A percentile compares a stretch with the other conserved stretches of the same genome.
Conservation (phyloP, 37 sponge, comb jelly and placozoan species). For the Hormiphora californensis region DNA sequence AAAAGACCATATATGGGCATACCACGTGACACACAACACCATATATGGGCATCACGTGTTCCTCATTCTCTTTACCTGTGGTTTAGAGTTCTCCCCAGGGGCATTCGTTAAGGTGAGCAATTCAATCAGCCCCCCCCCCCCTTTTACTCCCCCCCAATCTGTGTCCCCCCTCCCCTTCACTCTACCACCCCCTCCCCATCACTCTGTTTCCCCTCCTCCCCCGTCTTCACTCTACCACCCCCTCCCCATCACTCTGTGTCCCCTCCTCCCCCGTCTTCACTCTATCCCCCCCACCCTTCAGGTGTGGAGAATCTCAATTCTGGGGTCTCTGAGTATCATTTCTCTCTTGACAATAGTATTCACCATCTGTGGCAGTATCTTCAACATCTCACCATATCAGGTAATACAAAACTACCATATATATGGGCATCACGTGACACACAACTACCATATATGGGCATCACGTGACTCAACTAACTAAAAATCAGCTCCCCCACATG, state of each 20-base stretch:
- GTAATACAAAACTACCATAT: background rate
- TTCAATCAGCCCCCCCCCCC: too few species aligned
- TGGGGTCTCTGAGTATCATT: slow-evolving; percentile 56
- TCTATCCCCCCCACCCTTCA: slow-evolving; percentile 10
- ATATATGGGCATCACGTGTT: too few species aligned
- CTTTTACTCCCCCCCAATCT: too few species aligned
- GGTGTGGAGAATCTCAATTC: slow-evolving; percentile 73
- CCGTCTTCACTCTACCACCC: too few species aligned
- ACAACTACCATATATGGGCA: background rate
- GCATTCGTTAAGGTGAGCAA: slow-evolving; percentile 75
- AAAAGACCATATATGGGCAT: background rate
- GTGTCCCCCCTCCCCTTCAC: too few species aligned
- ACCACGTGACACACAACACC: background rate
- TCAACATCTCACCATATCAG: slow-evolving; percentile 11
- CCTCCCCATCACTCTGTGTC: too few species aligned
- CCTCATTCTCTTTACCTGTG: slow-evolving; percentile 51
- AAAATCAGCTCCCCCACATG: background rate
- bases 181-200: too few species aligned
- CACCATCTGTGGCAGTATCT: background rate
- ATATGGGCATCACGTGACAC: background rate
- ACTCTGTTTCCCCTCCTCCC: too few species aligned
- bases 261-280: too few species aligned
- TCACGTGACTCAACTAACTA: background rate
- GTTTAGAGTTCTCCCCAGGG: slow-evolving; percentile 81
- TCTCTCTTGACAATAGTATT: slow-evolving; percentile 14